Conservation (phyloP, 2,888 invertebrate species). For the Mamestra brassicae region DNA sequence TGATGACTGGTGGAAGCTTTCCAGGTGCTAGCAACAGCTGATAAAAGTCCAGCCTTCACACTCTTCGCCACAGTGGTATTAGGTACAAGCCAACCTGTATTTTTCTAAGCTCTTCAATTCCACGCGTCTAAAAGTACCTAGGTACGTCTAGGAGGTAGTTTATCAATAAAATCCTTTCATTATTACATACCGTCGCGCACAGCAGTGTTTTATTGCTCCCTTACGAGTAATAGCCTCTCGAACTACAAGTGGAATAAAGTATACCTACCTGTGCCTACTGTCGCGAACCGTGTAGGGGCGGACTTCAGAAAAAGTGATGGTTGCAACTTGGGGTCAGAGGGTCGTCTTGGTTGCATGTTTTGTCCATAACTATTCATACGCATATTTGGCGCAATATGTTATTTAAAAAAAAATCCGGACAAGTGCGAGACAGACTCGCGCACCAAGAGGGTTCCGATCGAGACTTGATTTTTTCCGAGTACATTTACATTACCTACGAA, state of each 20-base stretch:
- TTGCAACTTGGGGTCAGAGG: not conserved
- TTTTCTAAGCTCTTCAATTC: slow-evolving; percentile 3
- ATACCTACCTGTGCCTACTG: slow-evolving; percentile 32
- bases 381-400: too few relatives aligned
- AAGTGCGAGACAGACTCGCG: too few relatives aligned
- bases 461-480: too few relatives aligned
- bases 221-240: slow-evolving; percentile 42
- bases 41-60: too few relatives aligned
- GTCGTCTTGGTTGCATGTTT: too few relatives aligned
- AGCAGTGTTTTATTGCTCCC: slow-evolving; percentile 59
- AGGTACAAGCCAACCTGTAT: not conserved
- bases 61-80: too few relatives aligned
- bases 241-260: slow-evolving; percentile 44
- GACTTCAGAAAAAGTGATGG: slow-evolving; percentile 4
- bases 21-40: too few relatives aligned
- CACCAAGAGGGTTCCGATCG: too few relatives aligned
- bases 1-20: too few relatives aligned
- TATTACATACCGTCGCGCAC: slow-evolving; percentile 54
- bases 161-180: slow-evolving; percentile 60
- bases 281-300: not conserved
- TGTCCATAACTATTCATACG: too few relatives aligned
- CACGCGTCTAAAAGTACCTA: slow-evolving; percentile 6
- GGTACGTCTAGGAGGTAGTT: slow-evolving; percentile 24
- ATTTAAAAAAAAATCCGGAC: too few relatives aligned
- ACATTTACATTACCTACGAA: too few relatives aligned